Conservation (phyloP, 2,113 vertebrate species). For the Triplophysa tibetana region DNA sequence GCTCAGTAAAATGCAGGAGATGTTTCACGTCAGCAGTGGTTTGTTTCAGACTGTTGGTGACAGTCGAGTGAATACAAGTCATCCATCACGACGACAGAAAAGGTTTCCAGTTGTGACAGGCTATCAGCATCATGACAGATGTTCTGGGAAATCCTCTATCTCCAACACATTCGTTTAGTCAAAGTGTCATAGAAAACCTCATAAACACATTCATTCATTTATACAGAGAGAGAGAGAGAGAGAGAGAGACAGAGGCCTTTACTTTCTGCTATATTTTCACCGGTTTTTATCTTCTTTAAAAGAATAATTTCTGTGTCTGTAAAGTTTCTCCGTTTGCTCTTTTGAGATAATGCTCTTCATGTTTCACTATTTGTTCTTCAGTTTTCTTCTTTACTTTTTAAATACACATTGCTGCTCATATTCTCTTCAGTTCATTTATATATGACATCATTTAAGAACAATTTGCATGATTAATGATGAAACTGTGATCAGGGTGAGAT, state of each 20-base stretch:
- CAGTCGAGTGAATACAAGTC: conserved; percentile 28
- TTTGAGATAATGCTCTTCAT: not conserved
- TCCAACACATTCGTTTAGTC: conserved; percentile 28
- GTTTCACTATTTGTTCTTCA: not conserved
- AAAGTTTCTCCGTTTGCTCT: not conserved
- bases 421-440: too few relatives aligned
- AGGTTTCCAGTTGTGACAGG: conserved; percentile 19
- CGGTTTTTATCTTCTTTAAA: not conserved
- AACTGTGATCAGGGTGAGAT: too few relatives aligned
- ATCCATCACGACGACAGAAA: conserved; percentile 19
- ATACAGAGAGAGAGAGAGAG: not conserved
- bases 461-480: too few relatives aligned
- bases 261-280: too few relatives aligned
- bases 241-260: not conserved
- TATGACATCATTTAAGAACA: too few relatives aligned
- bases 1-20: conserved; percentile 20
- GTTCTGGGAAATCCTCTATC: conserved; percentile 24
- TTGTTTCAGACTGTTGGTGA: conserved; percentile 11
- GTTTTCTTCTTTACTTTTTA: not conserved
- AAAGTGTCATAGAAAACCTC: conserved; percentile 12
- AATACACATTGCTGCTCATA: not conserved
- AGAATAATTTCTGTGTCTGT: not conserved
- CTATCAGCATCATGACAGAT: conserved; percentile 27
- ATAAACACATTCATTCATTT: conserved; percentile 34
- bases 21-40: not conserved